Conservation (phyloP, 2,888 invertebrate species). For the Kryphioiulus occultus region DNA sequence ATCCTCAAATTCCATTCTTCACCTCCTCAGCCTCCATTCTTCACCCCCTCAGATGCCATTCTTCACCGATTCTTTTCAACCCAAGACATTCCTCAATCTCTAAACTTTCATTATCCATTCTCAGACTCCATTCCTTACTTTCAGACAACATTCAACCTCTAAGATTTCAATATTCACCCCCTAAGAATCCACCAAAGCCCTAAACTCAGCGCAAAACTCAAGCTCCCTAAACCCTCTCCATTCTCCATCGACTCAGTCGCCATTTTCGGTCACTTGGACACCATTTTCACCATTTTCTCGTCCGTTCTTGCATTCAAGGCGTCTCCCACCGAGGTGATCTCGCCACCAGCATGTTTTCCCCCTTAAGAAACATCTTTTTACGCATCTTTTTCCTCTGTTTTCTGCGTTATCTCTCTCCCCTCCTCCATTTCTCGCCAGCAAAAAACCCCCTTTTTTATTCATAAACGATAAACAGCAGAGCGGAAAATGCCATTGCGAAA, state of each 20-base stretch:
- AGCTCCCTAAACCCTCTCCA: no score
- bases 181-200: no score
- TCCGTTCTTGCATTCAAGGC: background rate
- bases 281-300: background rate
- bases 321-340: no score
- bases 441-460: background rate
- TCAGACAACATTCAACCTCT: no score
- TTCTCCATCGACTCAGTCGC: no score
- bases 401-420: slow-evolving; percentile 4
- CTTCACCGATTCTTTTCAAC: background rate
- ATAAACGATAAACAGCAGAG: slow-evolving; percentile 13
- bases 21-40: background rate
- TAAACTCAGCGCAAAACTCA: no score
- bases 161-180: no score
- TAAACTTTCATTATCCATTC: no score
- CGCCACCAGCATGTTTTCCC: background rate
- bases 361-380: background rate
- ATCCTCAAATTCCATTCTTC: background rate
- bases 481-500: background rate
- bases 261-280: background rate
- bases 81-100: no score
- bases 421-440: background rate
- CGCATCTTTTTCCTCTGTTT: background rate
- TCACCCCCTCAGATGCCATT: background rate
- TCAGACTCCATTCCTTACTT: no score